phyloP scores from a whole-genome alignment of 2,113 vertebrate species.

The Phoenicopterus ruber region DNA sequence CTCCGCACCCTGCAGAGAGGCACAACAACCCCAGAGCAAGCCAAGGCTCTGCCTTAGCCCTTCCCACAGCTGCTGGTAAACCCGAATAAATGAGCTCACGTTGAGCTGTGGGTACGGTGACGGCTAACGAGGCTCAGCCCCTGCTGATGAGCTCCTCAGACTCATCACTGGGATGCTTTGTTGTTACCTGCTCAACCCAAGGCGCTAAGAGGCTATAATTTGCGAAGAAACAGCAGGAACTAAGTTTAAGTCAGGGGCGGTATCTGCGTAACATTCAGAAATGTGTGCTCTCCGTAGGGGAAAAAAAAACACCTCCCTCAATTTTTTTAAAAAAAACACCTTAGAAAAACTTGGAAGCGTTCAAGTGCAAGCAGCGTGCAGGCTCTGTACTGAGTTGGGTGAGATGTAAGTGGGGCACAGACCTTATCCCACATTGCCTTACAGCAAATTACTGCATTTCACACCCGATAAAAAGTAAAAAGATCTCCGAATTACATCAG shows the following conservation, averaged over 20 bases:
- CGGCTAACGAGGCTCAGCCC: background rate
- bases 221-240: background rate
- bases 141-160: background rate
- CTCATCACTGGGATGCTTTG: background rate
- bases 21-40: fast-evolving
- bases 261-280: background rate
- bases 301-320: fast-evolving
- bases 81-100: background rate
- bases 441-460: background rate
- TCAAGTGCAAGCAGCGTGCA: background rate
- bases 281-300: background rate
- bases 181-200: background rate
- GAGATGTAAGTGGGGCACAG: background rate
- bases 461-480: background rate
- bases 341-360: background rate
- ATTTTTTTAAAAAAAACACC: background rate
- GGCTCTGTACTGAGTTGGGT: background rate
- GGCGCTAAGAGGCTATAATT: background rate
- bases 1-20: background rate
- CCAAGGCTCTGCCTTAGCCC: background rate
- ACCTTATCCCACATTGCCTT: background rate
- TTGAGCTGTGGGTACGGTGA: background rate
- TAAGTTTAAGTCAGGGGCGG: background rate
- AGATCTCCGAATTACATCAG: background rate
- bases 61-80: background rate